phyloP scores from a whole-genome alignment of 1,140 invertebrate genomes.

The Aphaenogaster rudis region DNA sequence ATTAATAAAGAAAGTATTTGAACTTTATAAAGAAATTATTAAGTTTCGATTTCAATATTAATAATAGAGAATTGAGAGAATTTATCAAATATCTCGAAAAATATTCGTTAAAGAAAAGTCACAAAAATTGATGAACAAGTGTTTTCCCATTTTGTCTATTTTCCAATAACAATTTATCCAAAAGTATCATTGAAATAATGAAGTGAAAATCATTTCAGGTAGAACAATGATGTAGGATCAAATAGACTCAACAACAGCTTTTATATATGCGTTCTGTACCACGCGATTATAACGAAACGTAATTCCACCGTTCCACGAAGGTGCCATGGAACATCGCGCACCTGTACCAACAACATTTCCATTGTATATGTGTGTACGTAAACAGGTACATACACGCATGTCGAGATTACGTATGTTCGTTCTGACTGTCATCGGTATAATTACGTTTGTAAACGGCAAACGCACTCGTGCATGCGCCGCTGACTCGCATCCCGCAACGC shows the following conservation, averaged over 20 bases:
- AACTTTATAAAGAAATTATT: slow-evolving; percentile 5
- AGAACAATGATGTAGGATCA: slow-evolving; percentile 18
- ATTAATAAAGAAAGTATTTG: background rate
- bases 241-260: slow-evolving; percentile 41
- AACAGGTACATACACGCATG: background rate
- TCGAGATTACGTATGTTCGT: slow-evolving; percentile 58
- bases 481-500: slow-evolving; percentile 25
- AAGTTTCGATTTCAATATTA: background rate
- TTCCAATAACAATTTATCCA: background rate
- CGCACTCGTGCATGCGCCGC: slow-evolving; percentile 59
- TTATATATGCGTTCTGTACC: slow-evolving; percentile 12
- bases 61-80: background rate
- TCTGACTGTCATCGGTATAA: slow-evolving; percentile 73
- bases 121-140: background rate
- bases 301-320: slow-evolving; percentile 57
- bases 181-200: slow-evolving; percentile 20
- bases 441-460: slow-evolving; percentile 72
- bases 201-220: slow-evolving; percentile 18
- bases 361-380: slow-evolving; percentile 35
- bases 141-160: background rate
- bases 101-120: background rate
- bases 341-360: slow-evolving; percentile 53
- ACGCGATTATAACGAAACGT: slow-evolving; percentile 58
- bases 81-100: background rate
- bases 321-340: slow-evolving; percentile 49